These are phyloP conservation scores for Tipula unca DNA, from an alignment of 2,888 invertebrate genomes.

Conservation along the genomic window DNA sequence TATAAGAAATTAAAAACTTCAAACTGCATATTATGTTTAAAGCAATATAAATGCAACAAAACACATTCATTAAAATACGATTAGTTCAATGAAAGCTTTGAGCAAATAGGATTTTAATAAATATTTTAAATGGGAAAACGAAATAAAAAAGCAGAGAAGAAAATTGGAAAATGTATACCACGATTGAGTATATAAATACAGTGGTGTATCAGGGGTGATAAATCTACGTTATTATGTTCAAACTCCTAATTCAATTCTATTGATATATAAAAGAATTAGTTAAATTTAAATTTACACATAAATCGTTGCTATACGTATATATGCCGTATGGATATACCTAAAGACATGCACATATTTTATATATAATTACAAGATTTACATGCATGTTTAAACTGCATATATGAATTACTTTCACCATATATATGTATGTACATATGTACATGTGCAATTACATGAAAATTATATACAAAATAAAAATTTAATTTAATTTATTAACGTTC, in stretches of 20 bases:
- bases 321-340: no score
- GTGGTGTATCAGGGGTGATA: neutral
- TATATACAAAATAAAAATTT: neutral
- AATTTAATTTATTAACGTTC: neutral
- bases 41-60: conserved; percentile 17
- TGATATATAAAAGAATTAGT: neutral
- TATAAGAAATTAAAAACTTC: neutral
- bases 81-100: conserved; percentile 14
- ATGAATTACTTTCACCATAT: neutral
- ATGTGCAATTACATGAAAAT: neutral
- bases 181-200: neutral
- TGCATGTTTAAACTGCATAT: neutral
- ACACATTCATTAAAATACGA: conserved; percentile 18
- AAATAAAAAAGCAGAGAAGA: neutral
- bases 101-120: conserved; percentile 19
- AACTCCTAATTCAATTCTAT: neutral
- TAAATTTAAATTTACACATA: neutral
- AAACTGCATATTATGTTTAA: conserved; percentile 9
- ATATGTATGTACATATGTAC: neutral
- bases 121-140: neutral
- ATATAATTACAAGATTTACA: neutral
- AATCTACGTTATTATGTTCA: neutral
- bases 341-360: neutral
- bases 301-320: neutral
- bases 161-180: neutral